Evolutionary conservation across 2,888 invertebrate genomes (phyloP).

Genomic region (Cephus rjabovi): DNA sequence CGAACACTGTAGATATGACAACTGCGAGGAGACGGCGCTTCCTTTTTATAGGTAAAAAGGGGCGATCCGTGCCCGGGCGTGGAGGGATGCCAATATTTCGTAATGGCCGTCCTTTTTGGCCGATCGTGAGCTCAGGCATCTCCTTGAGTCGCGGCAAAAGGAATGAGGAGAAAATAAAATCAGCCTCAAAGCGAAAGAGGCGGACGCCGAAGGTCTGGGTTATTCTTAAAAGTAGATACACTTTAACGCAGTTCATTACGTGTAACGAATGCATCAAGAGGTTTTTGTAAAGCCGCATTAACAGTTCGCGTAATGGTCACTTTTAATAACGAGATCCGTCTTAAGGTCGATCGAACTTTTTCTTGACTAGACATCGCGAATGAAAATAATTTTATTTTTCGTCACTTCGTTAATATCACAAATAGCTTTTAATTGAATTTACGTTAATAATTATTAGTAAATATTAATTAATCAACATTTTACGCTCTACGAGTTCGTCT

Average conservation of each 20-base stretch:
- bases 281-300: too few species aligned
- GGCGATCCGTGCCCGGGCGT: not conserved
- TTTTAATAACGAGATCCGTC: too few species aligned
- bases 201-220: slow-evolving; percentile 39
- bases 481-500: too few species aligned
- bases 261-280: not conserved
- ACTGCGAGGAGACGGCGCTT: slow-evolving; percentile 11
- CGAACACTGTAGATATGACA: slow-evolving; percentile 29
- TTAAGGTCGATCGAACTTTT: too few species aligned
- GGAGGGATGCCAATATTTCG: slow-evolving; percentile 21
- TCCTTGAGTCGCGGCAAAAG: slow-evolving; percentile 7
- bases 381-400: too few species aligned
- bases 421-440: too few species aligned
- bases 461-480: too few species aligned
- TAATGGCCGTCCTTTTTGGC: slow-evolving; percentile 26
- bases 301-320: too few species aligned
- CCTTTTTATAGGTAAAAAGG: too few species aligned
- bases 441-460: too few species aligned
- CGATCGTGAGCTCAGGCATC: slow-evolving; percentile 10
- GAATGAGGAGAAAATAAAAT: slow-evolving; percentile 13
- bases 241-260: slow-evolving; percentile 4
- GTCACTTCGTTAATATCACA: too few species aligned
- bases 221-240: slow-evolving; percentile 26
- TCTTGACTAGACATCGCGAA: too few species aligned
- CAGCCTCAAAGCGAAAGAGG: slow-evolving; percentile 6